Base-by-base conservation (phyloP, 2,888 invertebrate species). In the Thereva nobilitata region DNA sequence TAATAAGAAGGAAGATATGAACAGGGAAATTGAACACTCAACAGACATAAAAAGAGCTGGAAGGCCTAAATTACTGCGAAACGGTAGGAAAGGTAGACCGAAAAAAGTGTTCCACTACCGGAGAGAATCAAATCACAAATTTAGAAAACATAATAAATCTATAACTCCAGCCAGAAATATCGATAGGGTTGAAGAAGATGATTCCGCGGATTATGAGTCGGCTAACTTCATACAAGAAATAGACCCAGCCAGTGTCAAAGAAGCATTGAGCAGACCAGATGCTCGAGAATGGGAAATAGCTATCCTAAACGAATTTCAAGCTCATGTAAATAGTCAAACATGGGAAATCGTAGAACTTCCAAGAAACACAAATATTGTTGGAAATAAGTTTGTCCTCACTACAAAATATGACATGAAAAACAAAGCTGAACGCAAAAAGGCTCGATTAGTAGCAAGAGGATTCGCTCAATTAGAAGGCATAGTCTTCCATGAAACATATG, bases 361-460 rank as follows among this genome's bases (percentile, higher is more conserved):
- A 2, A 8, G 10, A 8, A 9, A 54, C 37, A 35, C 37, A 3
- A 54, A n/a, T 37, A 54, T 35, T 9, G 10, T 54, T 4, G 54
- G 54, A 23, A 37, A 38, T 10, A 34, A 38, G 38, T 9, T 38
- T 35, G 54, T 54, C 9, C 37, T 54, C 35, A 7, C 37, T 3
- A 38, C 35, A 35, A 56, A 42, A 44, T 56, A 9, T 9, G 45
- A 37, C 10, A 35, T 23, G 5, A 12, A 23, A 2, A 34, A 34
- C 7, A 34, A 42, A 4, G 23, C 44, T 9, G 44, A 57, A 34
- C 9, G 57, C 5, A 42, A 44, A 45, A 57, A 35, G 57, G 64
- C 64, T 40, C 12, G 64, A 3, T 6, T 64, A 4, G 64, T 64
- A 10, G 64, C 64, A 5, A 52, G 23, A 10, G 45, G 64, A 10